Evolutionary conservation across 2,888 invertebrate species (phyloP).

Genomic region (Amphipyra tragopoginis): DNA sequence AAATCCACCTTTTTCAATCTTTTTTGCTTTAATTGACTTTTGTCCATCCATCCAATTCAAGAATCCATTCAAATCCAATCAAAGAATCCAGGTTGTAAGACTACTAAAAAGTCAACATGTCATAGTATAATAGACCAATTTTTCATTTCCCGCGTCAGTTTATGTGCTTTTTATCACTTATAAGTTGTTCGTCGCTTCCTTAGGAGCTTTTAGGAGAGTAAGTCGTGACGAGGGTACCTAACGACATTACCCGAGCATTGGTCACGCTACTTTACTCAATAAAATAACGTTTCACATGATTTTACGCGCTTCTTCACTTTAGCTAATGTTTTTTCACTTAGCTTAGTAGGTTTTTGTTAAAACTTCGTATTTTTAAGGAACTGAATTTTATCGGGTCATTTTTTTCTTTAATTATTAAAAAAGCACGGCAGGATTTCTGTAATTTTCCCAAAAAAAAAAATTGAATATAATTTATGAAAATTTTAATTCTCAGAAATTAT

Average conservation of each 20-base stretch:
- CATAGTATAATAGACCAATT: too few relatives aligned
- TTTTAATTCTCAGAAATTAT: too few relatives aligned
- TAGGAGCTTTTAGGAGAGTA: conserved; percentile 9
- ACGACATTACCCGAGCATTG: conserved; percentile 47
- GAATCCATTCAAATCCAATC: too few relatives aligned
- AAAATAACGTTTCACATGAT: conserved; percentile 50
- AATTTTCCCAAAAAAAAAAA: too few relatives aligned
- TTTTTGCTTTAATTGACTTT: too few relatives aligned
- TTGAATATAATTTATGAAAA: too few relatives aligned
- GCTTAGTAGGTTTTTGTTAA: too few relatives aligned
- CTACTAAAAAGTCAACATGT: too few relatives aligned
- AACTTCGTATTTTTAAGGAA: background rate
- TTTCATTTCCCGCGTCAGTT: background rate
- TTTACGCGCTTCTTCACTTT: conserved; percentile 29
- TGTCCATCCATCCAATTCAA: too few relatives aligned
- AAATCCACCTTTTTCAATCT: background rate
- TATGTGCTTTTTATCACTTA: background rate
- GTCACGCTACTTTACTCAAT: conserved; percentile 45
- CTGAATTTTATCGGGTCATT: background rate
- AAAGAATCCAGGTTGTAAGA: too few relatives aligned
- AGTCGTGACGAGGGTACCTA: conserved; percentile 51
- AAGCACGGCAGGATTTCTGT: too few relatives aligned
- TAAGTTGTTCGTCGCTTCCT: conserved; percentile 14
- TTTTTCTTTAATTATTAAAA: background rate
- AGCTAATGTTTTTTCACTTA: conserved; percentile 20